Conservation (phyloP, 2,888 invertebrate genomes). For the Chironomus riparius region DNA sequence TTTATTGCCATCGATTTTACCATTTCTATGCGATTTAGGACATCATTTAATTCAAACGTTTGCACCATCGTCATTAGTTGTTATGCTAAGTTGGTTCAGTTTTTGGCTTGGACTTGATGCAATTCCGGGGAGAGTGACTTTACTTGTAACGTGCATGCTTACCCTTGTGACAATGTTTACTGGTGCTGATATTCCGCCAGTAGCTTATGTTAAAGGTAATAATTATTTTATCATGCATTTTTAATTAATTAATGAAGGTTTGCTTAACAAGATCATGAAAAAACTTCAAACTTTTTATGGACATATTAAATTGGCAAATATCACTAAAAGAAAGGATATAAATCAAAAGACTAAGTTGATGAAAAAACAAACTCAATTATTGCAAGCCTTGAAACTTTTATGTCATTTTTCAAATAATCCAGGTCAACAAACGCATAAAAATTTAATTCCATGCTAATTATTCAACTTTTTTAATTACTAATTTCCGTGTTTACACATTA, state of each 20-base stretch:
- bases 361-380: too few species aligned
- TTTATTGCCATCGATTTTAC: background rate
- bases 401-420: too few species aligned
- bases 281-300: too few species aligned
- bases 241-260: background rate
- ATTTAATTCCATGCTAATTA: too few species aligned
- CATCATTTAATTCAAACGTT: slow-evolving; percentile 79
- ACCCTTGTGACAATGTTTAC: slow-evolving; percentile 82
- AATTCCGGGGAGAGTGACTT: slow-evolving; percentile 70
- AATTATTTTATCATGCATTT: background rate
- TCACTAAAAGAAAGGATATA: too few species aligned
- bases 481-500: too few species aligned
- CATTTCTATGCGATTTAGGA: background rate
- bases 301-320: too few species aligned
- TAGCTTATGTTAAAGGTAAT: slow-evolving; percentile 73
- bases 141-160: slow-evolving; percentile 74
- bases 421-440: too few species aligned
- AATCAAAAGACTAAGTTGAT: too few species aligned
- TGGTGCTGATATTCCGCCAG: slow-evolving; percentile 73
- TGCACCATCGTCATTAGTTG: slow-evolving; percentile 72
- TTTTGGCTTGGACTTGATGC: slow-evolving; percentile 80
- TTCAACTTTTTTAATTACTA: too few species aligned
- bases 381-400: too few species aligned
- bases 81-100: slow-evolving; percentile 78
- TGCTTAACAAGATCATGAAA: too few species aligned